Base-by-base conservation (phyloP, 2,888 invertebrate genomes). In the Agonum fuliginosum region DNA sequence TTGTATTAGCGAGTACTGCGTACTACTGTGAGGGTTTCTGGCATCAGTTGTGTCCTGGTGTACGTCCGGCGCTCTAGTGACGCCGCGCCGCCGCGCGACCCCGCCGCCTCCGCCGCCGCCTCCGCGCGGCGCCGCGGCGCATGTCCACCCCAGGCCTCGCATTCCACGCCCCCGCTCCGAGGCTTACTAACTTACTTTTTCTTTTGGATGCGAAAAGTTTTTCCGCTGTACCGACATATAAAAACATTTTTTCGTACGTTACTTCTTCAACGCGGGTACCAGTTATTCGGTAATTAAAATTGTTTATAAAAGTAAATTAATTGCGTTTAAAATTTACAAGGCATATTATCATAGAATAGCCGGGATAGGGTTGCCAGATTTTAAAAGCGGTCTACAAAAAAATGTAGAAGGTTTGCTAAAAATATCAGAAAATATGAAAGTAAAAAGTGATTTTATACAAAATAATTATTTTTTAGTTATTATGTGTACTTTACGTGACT, bases 131-230 rank as follows among this genome's bases (percentile, higher is more conserved):
- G 71, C 78, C 78, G 83, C 83, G 83, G 80, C 82, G 82, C 83
- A 20, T 67, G 58, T 20, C 62, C 30, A 30, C 58, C 54, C 67
- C 73, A 69, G 65, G 75, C 80, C 80, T 81, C 81, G 82, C 82
- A 82, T 83, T 83, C 84, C 84, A 85, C 85, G 84, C 84, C 86
- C 84, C 84, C 83, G 81, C 84, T 82, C 83, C 84, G 83, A 85
- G 85, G 85, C 85, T 85, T 85, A 85, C 84, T 83, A 84, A 84
- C 85, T 85, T 85, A 84, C 83, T 84, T 84, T 84, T 84, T 84
- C 80, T 80, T 81, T 82, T 80, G 78, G 80, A 80, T 81, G 80
- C 80, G 76, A 82, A 79, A 84, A 83, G 82, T 83, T 84, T 84
- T 83, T 80, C 81, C 78, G 48, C 75, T 27, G 74, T 41, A 65